Base-by-base conservation (phyloP, 2,113 vertebrate genomes). In the Holacanthus passer region DNA sequence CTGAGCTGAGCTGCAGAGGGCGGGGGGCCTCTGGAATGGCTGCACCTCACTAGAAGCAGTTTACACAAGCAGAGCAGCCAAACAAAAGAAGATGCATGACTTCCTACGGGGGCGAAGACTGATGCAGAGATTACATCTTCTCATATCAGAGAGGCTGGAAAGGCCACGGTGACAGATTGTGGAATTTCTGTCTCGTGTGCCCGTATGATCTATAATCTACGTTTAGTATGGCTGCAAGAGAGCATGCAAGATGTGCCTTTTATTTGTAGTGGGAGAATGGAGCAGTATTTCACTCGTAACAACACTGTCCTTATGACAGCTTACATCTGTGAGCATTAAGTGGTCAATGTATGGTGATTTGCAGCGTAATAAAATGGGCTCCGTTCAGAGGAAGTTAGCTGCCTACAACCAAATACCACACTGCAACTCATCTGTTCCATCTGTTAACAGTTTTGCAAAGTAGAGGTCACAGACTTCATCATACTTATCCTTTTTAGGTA, bases 401-500 rank as follows among this genome's bases (percentile, higher is more conserved):
- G 50, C 83, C 66, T 65, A 62, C 63, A 55, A 85, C 20, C 56
- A 39, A 85, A 87, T 77, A 59, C 83, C 83, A 76, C 85, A 69
- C 55, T 70, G 69, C 63, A 83, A 66, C 75, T 92, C 87, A 77
- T 88, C 67, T 70, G 52, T 73, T 89, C 73, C 86, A 89, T 91
- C 89, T 92, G 88, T 88, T 88, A 71, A 81, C 73, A 75, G 85
- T 85, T 92, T 86, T 82, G 56, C 73, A 86, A 79, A 86, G 79
- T 71, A 52, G 64, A 87, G 81, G 82, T 90, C 90, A 85, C 76
- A 50, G 66, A 77, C 64, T 83, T 83, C 76, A 39, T 84, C 83
- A 73, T 88, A 72, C 69, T 80, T 90, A 81, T 87, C 92, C 93
- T 91, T 94, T 93, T 94, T 93, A 91, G 92, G 93, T 84, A 93